Percentiles rank a stretch among this genome's conserved stretches.
These are phyloP conservation scores for Orientallactaga bullata DNA, from an alignment of 2,113 vertebrate species.

Conservation along the genomic window DNA sequence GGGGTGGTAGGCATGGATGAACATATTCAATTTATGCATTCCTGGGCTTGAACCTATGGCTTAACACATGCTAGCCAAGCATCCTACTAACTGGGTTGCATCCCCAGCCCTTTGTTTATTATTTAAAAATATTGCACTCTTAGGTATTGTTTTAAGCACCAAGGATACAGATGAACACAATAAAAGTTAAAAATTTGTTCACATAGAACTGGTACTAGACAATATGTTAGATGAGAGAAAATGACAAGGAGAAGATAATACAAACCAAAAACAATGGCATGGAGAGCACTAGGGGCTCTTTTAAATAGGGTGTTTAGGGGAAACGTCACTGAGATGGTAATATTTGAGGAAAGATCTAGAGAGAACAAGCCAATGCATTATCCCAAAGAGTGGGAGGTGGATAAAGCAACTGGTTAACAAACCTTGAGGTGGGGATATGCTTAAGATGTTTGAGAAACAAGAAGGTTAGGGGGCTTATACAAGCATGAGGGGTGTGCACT, in stretches of 20 bases:
- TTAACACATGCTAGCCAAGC: too few relatives aligned
- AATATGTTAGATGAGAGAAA: background rate
- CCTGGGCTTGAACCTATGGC: too few relatives aligned
- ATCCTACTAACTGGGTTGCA: too few relatives aligned
- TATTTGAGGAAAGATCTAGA: background rate
- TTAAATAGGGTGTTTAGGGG: background rate
- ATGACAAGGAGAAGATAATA: background rate
- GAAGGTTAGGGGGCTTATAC: background rate
- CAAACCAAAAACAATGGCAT: background rate
- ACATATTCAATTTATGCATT: too few relatives aligned
- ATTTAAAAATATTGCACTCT: background rate
- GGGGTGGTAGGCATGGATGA: too few relatives aligned
- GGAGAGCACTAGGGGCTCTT: background rate
- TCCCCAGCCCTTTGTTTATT: background rate
- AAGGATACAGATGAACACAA: background rate
- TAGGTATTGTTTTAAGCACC: background rate
- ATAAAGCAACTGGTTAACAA: background rate
- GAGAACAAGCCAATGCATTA: background rate
- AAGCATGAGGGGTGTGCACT: background rate
- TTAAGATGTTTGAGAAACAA: background rate
- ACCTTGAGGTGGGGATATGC: background rate
- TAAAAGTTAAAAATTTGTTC: background rate
- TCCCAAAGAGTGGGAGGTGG: background rate
- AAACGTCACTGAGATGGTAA: background rate
- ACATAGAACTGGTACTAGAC: background rate